phyloP scores from a whole-genome alignment of 2,888 invertebrate species.

The Prenolepis imparis region DNA sequence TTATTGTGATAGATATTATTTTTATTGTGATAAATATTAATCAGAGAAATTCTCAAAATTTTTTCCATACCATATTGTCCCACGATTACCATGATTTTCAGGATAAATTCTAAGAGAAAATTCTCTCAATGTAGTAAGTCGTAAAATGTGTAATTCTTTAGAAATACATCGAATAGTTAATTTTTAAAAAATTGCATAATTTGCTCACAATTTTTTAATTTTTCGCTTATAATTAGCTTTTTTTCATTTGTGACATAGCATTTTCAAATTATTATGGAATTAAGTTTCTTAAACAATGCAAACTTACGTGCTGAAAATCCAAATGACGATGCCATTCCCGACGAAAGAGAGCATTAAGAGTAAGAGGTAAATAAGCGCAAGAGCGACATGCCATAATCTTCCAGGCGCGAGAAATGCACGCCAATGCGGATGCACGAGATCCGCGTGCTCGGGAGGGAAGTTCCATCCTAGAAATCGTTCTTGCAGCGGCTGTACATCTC shows the following conservation, averaged over 20 bases:
- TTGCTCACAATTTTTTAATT: neutral
- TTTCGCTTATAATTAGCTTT: neutral
- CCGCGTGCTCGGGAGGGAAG: slow-evolving; percentile 89
- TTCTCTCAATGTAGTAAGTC: too few relatives aligned
- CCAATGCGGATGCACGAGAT: slow-evolving; percentile 91
- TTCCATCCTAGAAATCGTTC: slow-evolving; percentile 89
- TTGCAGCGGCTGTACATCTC: slow-evolving; percentile 81
- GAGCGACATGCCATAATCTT: slow-evolving; percentile 89
- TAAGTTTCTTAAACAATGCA: slow-evolving; percentile 16
- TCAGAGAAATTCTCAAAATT: too few relatives aligned
- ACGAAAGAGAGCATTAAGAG: slow-evolving; percentile 89
- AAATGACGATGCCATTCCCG: slow-evolving; percentile 92
- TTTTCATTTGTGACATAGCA: neutral
- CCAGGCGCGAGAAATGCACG: slow-evolving; percentile 89
- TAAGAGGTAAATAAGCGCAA: slow-evolving; percentile 89
- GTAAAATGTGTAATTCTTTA: neutral
- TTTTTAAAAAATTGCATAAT: neutral
- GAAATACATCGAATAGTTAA: neutral
- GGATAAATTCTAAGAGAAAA: too few relatives aligned
- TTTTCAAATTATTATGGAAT: neutral
- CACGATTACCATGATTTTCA: too few relatives aligned
- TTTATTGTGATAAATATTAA: too few relatives aligned
- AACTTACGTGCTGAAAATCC: slow-evolving; percentile 92
- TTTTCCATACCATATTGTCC: too few relatives aligned
- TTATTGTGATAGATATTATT: too few relatives aligned